Evolutionary conservation across 2,888 invertebrate genomes (phyloP), one percentile per base, ranked within the genome.

Genomic region (Pseudolycoriella hygida): DNA sequence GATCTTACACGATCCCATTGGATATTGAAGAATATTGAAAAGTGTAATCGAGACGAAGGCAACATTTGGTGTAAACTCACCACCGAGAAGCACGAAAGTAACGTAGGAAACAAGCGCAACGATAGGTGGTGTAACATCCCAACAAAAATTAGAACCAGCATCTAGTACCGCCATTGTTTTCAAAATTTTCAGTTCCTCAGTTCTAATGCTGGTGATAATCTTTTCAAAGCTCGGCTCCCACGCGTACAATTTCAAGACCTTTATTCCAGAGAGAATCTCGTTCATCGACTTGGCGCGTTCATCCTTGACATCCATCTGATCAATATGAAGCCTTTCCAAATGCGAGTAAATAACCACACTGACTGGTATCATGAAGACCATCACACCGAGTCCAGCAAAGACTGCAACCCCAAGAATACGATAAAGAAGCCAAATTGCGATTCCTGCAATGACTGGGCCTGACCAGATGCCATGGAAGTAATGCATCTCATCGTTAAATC

Each of bases 41-140:
- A 74, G 60, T 1, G 73, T 65, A 37, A 74, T 56, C 1, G 73
- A 68, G 2, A 73, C 72, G 55, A 75, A 75, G 2, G 73, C 73
- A 48, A 65, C 69, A 49, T 68, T 55, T 2, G 71, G 62, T 53
- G 64, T 62, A 45, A 71, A 55, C 49, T 68, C 62, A 3, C 60
- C 57, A 10, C 57, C 56, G 46, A 64, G 64, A 20, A 67, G 51
- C 1, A 70, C 65, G 53, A 56, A 64, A 5, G 57, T 57, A 3
- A 57, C 56, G 50, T 63, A 64, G 14, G 61, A 64, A 44, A 50
- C 61, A 48, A 55, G 52, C 2, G 60, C 54, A 3, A 46, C 76
- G 60, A 76, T 52, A 55, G 76, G 75, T 6, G 77, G 77, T 2
- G 76, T 71, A 54, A 71, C 70, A 18, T 68, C 68, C 72, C 76